These are phyloP conservation scores for Heteromurus nitidus DNA, from an alignment of 2,888 invertebrate species.

Conservation along the genomic window DNA sequence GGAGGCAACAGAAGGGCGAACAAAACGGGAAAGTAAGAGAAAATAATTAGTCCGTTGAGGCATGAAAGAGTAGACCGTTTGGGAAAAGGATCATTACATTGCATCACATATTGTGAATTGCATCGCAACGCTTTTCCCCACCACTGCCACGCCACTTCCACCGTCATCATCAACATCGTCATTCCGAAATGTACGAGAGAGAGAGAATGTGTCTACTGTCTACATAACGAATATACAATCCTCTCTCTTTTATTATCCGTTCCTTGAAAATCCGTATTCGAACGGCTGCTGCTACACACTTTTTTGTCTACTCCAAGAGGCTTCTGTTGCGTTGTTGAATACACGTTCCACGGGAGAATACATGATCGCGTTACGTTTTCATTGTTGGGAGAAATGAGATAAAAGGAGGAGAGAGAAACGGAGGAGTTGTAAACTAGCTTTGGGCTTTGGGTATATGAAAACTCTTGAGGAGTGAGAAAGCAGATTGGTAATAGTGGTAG, in stretches of 20 bases:
- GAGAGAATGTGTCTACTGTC: not conserved
- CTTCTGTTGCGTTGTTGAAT: not conserved
- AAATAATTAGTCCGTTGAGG: slow-evolving; percentile 71
- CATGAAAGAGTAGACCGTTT: slow-evolving; percentile 67
- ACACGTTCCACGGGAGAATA: no score
- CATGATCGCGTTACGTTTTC: no score
- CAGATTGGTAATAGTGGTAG: slow-evolving; percentile 48
- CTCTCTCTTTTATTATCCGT: not conserved
- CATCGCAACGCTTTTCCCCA: slow-evolving; percentile 40
- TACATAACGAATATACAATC: not conserved
- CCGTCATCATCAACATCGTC: not conserved
- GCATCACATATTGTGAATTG: slow-evolving; percentile 63
- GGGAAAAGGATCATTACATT: slow-evolving; percentile 64
- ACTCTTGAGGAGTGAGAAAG: slow-evolving; percentile 28
- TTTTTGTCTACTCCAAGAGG: not conserved
- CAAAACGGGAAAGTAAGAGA: slow-evolving; percentile 56
- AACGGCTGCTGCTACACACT: not conserved
- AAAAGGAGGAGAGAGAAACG: not conserved
- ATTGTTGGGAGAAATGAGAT: no score
- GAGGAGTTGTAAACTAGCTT: no score
- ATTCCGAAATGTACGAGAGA: not conserved
- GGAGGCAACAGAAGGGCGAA: slow-evolving; percentile 51
- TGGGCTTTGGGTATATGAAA: no score
- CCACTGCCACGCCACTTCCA: slow-evolving; percentile 3
- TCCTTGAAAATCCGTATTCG: not conserved